Conservation (phyloP, 2,797 vertebrate genomes). For the Rhinella marina region DNA sequence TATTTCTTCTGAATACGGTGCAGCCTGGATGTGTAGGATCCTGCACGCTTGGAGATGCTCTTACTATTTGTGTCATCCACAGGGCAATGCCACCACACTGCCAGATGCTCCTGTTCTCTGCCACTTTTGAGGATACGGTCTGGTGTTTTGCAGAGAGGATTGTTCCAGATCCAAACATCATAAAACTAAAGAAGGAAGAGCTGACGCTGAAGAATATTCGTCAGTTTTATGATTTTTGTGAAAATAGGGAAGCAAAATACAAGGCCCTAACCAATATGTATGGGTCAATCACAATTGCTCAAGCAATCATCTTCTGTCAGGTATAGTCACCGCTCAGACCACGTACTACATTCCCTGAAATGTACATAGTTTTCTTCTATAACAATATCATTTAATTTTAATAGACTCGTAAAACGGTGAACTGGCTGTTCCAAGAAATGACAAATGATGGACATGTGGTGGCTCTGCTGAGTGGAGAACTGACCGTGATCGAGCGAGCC, state of each 20-base stretch:
- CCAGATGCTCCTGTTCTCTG: conserved; percentile 80
- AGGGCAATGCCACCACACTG: conserved; percentile 72
- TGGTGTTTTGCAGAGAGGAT: conserved; percentile 71
- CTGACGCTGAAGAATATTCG: conserved; percentile 75
- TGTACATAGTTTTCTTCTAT: not conserved
- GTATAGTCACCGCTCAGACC: conserved; percentile 56
- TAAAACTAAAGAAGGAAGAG: conserved; percentile 77
- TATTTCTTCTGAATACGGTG: too few relatives aligned
- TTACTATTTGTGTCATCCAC: not conserved
- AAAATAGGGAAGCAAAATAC: conserved; percentile 68
- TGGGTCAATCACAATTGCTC: conserved; percentile 72
- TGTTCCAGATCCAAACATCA: conserved; percentile 72
- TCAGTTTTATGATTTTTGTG: conserved; percentile 76
- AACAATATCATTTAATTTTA: not conserved
- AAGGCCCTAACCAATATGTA: conserved; percentile 76
- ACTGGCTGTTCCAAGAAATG: conserved; percentile 71
- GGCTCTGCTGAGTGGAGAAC: conserved; percentile 72
- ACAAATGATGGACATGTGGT: conserved; percentile 73
- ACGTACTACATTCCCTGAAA: not conserved
- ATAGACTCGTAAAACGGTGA: conserved; percentile 71
- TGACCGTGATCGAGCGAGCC: conserved; percentile 73
- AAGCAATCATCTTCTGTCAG: conserved; percentile 81
- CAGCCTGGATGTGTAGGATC: too few relatives aligned
- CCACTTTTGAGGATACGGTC: conserved; percentile 75
- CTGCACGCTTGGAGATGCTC: not conserved